Percentiles rank a stretch among this genome's conserved stretches.
Conservation (phyloP, 2,113 vertebrate species). For the Myocastor coypus region DNA sequence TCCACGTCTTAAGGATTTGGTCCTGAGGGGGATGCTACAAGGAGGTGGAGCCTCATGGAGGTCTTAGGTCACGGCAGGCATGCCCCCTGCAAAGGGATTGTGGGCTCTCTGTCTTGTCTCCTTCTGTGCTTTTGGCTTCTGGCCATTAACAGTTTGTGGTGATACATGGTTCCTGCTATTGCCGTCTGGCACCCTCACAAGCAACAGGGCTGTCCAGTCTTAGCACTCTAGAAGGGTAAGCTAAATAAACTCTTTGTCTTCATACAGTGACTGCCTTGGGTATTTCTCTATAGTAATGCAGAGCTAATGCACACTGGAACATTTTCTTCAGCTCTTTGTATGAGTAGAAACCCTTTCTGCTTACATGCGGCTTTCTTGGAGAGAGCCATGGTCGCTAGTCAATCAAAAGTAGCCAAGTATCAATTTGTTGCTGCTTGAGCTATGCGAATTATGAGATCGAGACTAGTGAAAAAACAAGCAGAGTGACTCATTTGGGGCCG, state of each 20-base stretch:
- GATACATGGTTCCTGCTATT: neutral
- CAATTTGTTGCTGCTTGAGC: neutral
- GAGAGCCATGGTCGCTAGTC: neutral
- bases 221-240: neutral
- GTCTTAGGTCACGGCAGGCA: neutral
- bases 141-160: neutral
- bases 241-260: neutral
- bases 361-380: neutral
- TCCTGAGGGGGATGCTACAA: neutral
- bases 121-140: neutral
- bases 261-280: neutral
- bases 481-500: neutral
- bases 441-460: neutral
- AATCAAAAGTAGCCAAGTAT: neutral
- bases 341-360: neutral
- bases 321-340: neutral
- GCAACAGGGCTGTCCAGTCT: neutral
- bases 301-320: neutral
- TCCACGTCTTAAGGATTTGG: neutral
- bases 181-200: neutral
- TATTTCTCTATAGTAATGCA: neutral
- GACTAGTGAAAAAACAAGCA: neutral
- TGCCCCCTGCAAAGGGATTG: neutral
- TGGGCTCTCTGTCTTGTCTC: neutral
- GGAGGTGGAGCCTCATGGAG: neutral